Percentiles rank a stretch among this genome's conserved stretches.
Evolutionary conservation across 2,113 vertebrate species (phyloP).

Genomic region (Peromyscus leucopus): DNA sequence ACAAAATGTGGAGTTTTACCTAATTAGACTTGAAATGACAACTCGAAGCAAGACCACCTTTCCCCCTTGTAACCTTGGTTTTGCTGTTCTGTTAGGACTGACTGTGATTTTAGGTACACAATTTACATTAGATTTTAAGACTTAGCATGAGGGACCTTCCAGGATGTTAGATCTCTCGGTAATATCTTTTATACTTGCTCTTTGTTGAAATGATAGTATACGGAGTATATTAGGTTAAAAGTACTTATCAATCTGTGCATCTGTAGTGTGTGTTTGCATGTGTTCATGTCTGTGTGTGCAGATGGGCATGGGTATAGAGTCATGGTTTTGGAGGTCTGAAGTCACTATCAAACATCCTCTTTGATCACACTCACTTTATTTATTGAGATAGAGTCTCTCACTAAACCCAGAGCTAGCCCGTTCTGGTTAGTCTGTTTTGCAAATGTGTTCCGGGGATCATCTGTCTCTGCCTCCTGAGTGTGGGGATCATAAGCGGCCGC

Average conservation of each 20-base stretch:
- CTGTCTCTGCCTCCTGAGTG: neutral
- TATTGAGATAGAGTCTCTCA: neutral
- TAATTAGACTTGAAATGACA: constrained; percentile 22
- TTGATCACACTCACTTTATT: no score
- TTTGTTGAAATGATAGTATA: constrained; percentile 1
- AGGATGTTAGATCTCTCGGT: neutral
- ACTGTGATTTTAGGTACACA: neutral
- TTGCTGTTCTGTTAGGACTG: neutral
- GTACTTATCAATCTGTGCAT: neutral
- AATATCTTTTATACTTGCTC: neutral
- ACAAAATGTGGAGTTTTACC: constrained; percentile 3
- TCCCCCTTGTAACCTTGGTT: neutral
- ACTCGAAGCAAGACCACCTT: neutral
- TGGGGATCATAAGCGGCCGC: neutral
- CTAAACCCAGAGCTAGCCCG: neutral
- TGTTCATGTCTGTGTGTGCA: no score
- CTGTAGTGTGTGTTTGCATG: neutral
- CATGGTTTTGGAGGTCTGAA: neutral
- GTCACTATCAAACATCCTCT: neutral
- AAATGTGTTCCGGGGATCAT: no score
- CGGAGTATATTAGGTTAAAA: neutral
- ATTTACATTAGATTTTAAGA: constrained; percentile 12
- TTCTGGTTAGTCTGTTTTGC: neutral
- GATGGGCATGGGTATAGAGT: fast-evolving
- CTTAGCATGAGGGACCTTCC: neutral